Evolutionary conservation across 2,797 vertebrate species (phyloP).

Genomic region (Pogoniulus pusillus): DNA sequence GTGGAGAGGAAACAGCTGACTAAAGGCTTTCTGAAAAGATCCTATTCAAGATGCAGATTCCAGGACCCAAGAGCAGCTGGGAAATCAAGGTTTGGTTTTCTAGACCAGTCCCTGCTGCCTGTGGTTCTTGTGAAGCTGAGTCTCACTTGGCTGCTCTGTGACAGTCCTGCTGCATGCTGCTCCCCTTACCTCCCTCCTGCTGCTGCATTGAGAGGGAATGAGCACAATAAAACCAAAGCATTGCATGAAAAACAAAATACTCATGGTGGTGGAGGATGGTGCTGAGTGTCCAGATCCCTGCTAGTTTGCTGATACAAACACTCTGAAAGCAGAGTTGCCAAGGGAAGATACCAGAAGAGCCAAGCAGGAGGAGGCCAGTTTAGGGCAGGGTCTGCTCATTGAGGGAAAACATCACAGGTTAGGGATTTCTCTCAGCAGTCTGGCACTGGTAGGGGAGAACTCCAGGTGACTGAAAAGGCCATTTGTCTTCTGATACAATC

Average conservation of each 20-base stretch:
- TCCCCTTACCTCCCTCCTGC: background rate
- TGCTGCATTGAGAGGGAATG: background rate
- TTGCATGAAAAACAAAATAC: conserved; percentile 49
- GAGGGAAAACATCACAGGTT: background rate
- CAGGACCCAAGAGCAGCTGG: background rate
- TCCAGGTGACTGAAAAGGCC: background rate
- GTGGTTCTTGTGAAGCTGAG: background rate
- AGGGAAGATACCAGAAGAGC: background rate
- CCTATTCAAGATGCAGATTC: background rate
- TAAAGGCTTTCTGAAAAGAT: background rate
- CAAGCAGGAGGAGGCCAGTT: background rate
- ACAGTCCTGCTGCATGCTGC: background rate
- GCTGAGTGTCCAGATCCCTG: background rate
- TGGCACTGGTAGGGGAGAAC: background rate
- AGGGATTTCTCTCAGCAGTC: background rate
- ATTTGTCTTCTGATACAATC: background rate
- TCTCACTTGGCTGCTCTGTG: background rate
- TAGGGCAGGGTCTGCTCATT: background rate
- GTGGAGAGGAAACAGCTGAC: background rate
- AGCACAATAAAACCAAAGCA: background rate
- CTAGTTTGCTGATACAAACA: background rate
- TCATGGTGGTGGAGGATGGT: background rate
- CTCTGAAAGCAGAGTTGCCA: background rate
- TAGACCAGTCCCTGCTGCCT: background rate
- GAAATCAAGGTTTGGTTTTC: background rate